Conservation (phyloP, 2,113 vertebrate genomes). For the Heterocephalus glaber region DNA sequence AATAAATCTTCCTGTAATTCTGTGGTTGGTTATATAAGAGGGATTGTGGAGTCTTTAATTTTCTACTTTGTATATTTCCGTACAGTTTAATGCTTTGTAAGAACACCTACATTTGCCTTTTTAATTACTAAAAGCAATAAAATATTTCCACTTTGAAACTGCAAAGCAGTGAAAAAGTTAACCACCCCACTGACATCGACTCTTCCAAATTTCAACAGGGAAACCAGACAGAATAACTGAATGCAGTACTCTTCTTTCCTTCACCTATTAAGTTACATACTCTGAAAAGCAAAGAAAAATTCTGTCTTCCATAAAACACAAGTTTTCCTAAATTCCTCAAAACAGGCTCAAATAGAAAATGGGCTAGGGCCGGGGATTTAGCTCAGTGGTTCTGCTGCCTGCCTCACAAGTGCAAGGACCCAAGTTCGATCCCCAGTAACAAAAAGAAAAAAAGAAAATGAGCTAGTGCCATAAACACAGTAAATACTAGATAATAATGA, state of each 20-base stretch:
- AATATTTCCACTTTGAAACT: constrained; percentile 28
- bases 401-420: too few relatives aligned
- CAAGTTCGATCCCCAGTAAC: too few relatives aligned
- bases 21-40: too few relatives aligned
- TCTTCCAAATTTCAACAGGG: not conserved
- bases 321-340: not conserved
- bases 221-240: not conserved
- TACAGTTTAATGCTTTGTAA: constrained; percentile 20
- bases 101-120: not conserved
- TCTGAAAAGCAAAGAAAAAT: not conserved
- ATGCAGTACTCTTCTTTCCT: too few relatives aligned
- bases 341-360: not conserved
- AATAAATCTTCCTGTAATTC: too few relatives aligned
- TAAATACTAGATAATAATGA: too few relatives aligned
- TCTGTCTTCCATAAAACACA: not conserved
- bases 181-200: not conserved
- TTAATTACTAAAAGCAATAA: constrained; percentile 51
- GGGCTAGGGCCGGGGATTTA: not conserved
- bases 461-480: too few relatives aligned
- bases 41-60: too few relatives aligned
- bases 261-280: not conserved
- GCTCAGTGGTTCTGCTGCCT: too few relatives aligned
- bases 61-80: too few relatives aligned
- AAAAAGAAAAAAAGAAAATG: too few relatives aligned
- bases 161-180: constrained; percentile 14